phyloP scores from a whole-genome alignment of 2,797 vertebrate genomes.

The Acestrorhynchus altus region DNA sequence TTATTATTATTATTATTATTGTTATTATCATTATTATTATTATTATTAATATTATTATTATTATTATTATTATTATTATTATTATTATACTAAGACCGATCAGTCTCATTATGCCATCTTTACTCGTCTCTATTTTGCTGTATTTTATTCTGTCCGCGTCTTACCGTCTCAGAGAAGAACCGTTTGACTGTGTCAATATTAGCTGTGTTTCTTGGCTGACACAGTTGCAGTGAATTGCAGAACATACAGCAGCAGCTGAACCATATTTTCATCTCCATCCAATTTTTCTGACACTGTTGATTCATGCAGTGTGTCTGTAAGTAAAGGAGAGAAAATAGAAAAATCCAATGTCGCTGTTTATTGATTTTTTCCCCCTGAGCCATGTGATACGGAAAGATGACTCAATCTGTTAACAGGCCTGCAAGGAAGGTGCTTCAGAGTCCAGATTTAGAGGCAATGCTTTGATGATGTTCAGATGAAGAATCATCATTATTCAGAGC shows the following conservation, averaged over 20 bases:
- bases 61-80: too few relatives aligned
- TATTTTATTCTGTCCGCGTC: background rate
- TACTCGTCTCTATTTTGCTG: too few relatives aligned
- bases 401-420: conserved; percentile 51
- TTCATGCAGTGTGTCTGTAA: conserved; percentile 34
- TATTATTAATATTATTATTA: too few relatives aligned
- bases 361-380: conserved; percentile 46
- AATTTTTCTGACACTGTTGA: conserved; percentile 27
- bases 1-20: too few relatives aligned
- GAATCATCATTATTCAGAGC: conserved; percentile 19
- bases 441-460: background rate
- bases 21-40: too few relatives aligned
- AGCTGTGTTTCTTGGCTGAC: background rate
- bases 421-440: conserved; percentile 1
- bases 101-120: too few relatives aligned
- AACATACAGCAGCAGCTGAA: conserved; percentile 15
- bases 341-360: conserved; percentile 34
- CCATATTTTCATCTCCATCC: conserved; percentile 43
- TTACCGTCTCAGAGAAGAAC: background rate
- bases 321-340: conserved; percentile 19
- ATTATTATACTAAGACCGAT: too few relatives aligned
- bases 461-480: conserved; percentile 21
- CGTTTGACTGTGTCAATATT: conserved; percentile 7
- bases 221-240: conserved; percentile 6
- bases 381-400: conserved; percentile 39